Conservation (phyloP, 1,140 invertebrate genomes). For the Sitobion miscanthi region DNA sequence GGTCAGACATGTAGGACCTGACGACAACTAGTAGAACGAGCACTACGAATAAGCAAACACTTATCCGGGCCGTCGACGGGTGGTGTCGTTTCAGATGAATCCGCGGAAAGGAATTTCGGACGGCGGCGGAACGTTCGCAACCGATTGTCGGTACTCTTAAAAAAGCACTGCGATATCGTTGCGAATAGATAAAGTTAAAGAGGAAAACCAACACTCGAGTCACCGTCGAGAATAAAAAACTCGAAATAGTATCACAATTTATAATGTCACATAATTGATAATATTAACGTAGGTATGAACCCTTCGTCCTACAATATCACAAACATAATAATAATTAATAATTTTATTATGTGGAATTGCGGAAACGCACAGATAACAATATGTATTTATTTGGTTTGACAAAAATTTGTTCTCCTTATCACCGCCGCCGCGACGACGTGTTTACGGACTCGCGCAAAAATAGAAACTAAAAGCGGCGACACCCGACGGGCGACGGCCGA, state of each 20-base stretch:
- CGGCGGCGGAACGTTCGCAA: background rate
- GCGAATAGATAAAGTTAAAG: conserved; percentile 12
- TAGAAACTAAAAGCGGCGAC: conserved; percentile 45
- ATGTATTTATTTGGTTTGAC: background rate
- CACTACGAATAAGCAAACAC: background rate
- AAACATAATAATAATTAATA: background rate
- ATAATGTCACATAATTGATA: background rate
- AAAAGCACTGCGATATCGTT: conserved; percentile 30
- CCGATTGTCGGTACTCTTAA: conserved; percentile 24
- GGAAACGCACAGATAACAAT: background rate
- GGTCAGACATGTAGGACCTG: background rate
- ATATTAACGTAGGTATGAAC: too few relatives aligned
- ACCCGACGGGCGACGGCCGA: background rate
- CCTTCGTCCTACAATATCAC: background rate
- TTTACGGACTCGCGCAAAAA: conserved; percentile 23
- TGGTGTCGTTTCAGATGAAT: background rate
- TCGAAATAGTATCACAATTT: background rate
- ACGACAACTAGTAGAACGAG: background rate
- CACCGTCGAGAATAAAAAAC: background rate
- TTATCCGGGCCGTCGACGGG: conserved; percentile 1
- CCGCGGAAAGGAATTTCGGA: background rate
- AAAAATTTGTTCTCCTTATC: conserved; percentile 17
- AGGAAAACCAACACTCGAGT: background rate
- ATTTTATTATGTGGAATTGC: background rate
- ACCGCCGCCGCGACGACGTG: conserved; percentile 5